Evolutionary conservation across 1,140 invertebrate species (phyloP).

Genomic region (Cotesia glomerata): DNA sequence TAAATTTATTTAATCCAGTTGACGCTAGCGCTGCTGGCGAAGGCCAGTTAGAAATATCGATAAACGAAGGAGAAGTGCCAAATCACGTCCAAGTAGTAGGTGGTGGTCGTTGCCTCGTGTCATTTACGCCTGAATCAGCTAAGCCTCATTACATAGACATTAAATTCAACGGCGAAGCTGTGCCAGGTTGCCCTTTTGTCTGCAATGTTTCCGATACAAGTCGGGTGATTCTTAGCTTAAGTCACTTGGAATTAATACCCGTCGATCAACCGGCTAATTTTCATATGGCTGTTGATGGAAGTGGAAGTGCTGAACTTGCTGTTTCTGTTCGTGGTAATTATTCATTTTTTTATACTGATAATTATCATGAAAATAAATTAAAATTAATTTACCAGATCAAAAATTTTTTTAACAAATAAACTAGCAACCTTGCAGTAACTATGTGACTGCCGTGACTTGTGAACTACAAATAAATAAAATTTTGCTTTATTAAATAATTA

Average conservation of each 20-base stretch:
- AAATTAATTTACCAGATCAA: not conserved
- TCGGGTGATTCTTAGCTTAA: slow-evolving; percentile 78
- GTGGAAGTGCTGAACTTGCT: slow-evolving; percentile 84
- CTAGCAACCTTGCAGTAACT: not conserved
- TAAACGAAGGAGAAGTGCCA: slow-evolving; percentile 96
- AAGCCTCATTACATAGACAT: slow-evolving; percentile 96
- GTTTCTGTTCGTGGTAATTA: slow-evolving; percentile 79
- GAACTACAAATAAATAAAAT: too few relatives aligned
- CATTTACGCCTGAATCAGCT: slow-evolving; percentile 91
- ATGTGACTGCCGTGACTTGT: too few relatives aligned
- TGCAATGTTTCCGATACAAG: slow-evolving; percentile 83
- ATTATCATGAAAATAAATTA: not conserved
- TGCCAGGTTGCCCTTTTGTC: slow-evolving; percentile 89
- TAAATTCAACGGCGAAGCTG: slow-evolving; percentile 96
- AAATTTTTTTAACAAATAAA: not conserved
- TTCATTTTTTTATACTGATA: not conserved
- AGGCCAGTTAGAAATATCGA: slow-evolving; percentile 96
- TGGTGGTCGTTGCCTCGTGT: slow-evolving; percentile 91
- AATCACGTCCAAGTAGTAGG: slow-evolving; percentile 97
- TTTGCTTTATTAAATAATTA: too few relatives aligned
- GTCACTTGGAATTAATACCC: slow-evolving; percentile 85
- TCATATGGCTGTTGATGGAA: slow-evolving; percentile 87
- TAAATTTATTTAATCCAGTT: slow-evolving; percentile 68
- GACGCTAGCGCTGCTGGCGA: slow-evolving; percentile 95
- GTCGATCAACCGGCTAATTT: slow-evolving; percentile 87